Conservation (phyloP, 30 jellyfish, hydroid and myxozoan genomes). For the Catostylus mosaicus region DNA sequence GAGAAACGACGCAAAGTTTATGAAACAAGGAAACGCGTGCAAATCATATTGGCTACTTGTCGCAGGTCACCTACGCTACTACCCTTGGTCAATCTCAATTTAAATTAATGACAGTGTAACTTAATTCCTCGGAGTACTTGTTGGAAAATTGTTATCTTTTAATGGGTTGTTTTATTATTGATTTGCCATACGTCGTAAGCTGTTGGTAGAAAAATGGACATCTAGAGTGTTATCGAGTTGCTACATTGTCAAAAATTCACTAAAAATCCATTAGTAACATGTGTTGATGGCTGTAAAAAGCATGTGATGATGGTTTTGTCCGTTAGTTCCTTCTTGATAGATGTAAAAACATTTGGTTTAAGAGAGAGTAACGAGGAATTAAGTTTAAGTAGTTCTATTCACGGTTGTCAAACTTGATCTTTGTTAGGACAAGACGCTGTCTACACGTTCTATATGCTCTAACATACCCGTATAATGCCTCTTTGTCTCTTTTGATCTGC, state of each 20-base stretch:
- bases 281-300: conserved; percentile 60
- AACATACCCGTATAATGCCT: conserved; percentile 83
- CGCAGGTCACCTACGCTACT: no score
- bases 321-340: conserved; percentile 29
- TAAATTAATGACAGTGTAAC: background rate
- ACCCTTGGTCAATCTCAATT: conserved; percentile 29
- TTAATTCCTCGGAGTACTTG: conserved; percentile 39
- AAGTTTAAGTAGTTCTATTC: conserved; percentile 68
- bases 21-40: no score
- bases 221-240: conserved; percentile 17
- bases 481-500: conserved; percentile 90
- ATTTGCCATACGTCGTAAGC: conserved; percentile 41
- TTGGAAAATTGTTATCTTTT: conserved; percentile 43
- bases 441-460: conserved; percentile 63
- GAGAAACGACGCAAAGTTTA: no score
- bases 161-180: conserved; percentile 41
- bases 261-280: conserved; percentile 19
- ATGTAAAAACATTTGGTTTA: conserved; percentile 57
- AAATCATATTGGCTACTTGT: no score
- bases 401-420: conserved; percentile 82
- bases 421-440: conserved; percentile 84
- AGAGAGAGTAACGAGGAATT: conserved; percentile 60
- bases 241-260: conserved; percentile 22
- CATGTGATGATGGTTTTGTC: conserved; percentile 68
- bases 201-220: conserved; percentile 47